Conservation (phyloP, 2,888 invertebrate genomes). For the Anorthoa munda region DNA sequence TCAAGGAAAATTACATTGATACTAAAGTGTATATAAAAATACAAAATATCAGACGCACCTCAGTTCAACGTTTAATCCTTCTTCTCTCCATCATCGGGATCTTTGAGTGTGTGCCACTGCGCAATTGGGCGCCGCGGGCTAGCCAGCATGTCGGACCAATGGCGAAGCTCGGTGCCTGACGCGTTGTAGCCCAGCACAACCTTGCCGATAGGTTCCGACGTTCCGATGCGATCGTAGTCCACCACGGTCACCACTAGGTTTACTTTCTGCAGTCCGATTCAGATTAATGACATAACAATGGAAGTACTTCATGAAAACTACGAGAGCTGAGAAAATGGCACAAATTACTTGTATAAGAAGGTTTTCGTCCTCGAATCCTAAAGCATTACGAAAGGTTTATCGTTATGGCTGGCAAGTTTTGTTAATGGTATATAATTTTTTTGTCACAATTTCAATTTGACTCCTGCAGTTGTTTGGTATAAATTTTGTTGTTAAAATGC, state of each 20-base stretch:
- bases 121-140: conserved; percentile 99
- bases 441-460: neutral
- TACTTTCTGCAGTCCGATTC: conserved; percentile 96
- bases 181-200: conserved; percentile 99
- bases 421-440: neutral
- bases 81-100: conserved; percentile 98
- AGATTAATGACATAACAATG: conserved; percentile 49
- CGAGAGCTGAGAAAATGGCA: conserved; percentile 25
- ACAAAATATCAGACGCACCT: conserved; percentile 65
- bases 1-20: conserved; percentile 9
- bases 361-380: conserved; percentile 1
- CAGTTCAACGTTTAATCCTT: conserved; percentile 91
- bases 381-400: neutral
- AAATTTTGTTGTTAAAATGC: neutral
- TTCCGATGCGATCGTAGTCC: conserved; percentile 99
- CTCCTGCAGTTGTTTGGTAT: too few relatives aligned
- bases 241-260: conserved; percentile 99
- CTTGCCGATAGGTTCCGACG: conserved; percentile 99
- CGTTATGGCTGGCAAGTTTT: neutral
- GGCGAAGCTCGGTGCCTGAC: conserved; percentile 99
- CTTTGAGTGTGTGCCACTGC: conserved; percentile 99
- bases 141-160: conserved; percentile 99
- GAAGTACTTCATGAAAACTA: conserved; percentile 40
- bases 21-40: neutral
- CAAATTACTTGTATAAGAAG: neutral